Base-by-base conservation (phyloP, 1,140 invertebrate genomes). In the Tetragonula clypearis region DNA sequence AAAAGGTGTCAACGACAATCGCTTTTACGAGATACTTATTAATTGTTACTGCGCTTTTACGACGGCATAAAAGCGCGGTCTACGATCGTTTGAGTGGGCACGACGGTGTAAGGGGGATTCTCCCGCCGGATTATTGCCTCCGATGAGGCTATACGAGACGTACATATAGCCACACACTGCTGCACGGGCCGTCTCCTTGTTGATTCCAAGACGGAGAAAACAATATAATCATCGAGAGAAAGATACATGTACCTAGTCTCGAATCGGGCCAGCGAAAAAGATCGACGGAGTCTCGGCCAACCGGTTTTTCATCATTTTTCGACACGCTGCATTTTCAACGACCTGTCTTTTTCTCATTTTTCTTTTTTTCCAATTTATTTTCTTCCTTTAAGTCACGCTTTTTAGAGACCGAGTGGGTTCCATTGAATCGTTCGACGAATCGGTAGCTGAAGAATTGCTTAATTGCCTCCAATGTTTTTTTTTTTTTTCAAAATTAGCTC, bases 11-110 rank as follows among this genome's bases (percentile, higher is more conserved):
- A 94, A 95, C 93, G 92, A 92, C 93, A 94, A 95, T 95, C 91
- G 91, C 94, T 94, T 95, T 95, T 95, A 95, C 94, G 94, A 95
- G 94, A 95, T 94, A 95, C 94, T 95, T 95, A 95, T 95, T 95
- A 95, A 95, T 95, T 95, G 94, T 95, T 95, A 95, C 93, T 92
- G 85, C 92, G 89, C 91, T 95, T 95, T 95, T 95, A 95, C 93
- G 94, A 94, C 85, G 88, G 58, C 94, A 93, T 95, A 95, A 95
- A 95, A 94, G 93, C 94, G 89, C 94, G 92, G 89, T 87, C 90
- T 92, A 94, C 93, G 93, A 94, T 88, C 92, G 87, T 93, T 93
- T 93, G 92, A 94, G 92, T 92, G 92, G 90, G 86, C 86, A 92
- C 80, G 73, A 82, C 80, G 88, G 79, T 74, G 85, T 81, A 84